phyloP scores from a whole-genome alignment of 2,797 vertebrate species.

The Parauchenoglanis punctatus region DNA sequence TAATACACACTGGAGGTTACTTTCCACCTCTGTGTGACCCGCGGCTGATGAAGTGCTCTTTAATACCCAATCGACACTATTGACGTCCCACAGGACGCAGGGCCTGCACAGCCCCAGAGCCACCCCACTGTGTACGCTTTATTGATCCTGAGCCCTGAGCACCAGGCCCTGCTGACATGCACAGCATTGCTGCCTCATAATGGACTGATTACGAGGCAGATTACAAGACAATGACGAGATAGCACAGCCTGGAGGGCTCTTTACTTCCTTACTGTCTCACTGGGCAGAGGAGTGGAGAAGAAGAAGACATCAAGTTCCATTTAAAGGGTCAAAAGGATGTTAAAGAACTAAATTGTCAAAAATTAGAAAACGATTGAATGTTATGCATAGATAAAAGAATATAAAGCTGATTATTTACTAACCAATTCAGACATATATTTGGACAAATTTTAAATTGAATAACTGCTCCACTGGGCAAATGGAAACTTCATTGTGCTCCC shows the following conservation, averaged over 20 bases:
- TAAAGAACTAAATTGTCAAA: neutral
- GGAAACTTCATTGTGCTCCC: neutral
- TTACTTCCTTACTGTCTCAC: conserved; percentile 55
- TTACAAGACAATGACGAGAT: conserved; percentile 71
- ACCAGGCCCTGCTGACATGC: conserved; percentile 67
- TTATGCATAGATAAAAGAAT: neutral
- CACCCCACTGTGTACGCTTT: conserved; percentile 49
- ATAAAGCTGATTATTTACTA: neutral
- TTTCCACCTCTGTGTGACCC: conserved; percentile 65
- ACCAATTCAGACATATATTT: neutral
- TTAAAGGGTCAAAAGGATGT: neutral
- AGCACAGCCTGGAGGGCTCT: conserved; percentile 51
- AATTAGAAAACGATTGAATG: neutral
- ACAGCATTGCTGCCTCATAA: conserved; percentile 72
- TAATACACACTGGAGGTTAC: conserved; percentile 70
- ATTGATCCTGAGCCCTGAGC: conserved; percentile 74
- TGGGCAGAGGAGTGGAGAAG: conserved; percentile 41
- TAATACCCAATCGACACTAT: conserved; percentile 82
- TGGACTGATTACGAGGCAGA: conserved; percentile 76
- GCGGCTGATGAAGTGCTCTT: conserved; percentile 77
- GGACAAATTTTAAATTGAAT: neutral
- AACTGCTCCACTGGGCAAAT: neutral
- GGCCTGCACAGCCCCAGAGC: conserved; percentile 37
- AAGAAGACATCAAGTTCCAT: neutral
- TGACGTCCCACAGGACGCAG: conserved; percentile 67